Percentiles rank a stretch among this genome's conserved stretches.
Conservation (phyloP, 2,888 invertebrate genomes). For the Oligia latruncula region DNA sequence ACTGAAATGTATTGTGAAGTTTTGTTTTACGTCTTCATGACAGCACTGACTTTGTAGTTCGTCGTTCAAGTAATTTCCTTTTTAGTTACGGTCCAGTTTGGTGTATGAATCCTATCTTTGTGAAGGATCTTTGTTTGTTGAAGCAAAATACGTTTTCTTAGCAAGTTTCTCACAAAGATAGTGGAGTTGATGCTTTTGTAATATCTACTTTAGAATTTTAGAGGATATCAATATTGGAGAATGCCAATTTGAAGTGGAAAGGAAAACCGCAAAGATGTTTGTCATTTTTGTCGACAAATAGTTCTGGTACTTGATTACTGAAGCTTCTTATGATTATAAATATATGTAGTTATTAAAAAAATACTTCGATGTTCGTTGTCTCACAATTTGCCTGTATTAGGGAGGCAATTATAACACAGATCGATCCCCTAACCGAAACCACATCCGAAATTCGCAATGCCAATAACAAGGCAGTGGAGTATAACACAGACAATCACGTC, state of each 20-base stretch:
- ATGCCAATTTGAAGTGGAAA: conserved; percentile 3
- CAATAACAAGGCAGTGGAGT: conserved; percentile 74
- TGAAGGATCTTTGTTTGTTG: conserved; percentile 55
- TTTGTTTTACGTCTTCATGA: conserved; percentile 75
- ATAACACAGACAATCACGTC: conserved; percentile 79
- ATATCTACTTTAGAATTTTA: conserved; percentile 24
- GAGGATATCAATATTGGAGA: conserved; percentile 27
- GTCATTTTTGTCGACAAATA: not conserved
- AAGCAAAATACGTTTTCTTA: conserved; percentile 53
- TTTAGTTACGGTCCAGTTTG: conserved; percentile 60
- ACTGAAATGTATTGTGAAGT: conserved; percentile 77
- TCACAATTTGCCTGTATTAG: not conserved
- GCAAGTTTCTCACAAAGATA: conserved; percentile 22
- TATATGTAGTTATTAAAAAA: not conserved
- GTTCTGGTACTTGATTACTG: not conserved
- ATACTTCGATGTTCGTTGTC: fast-evolving
- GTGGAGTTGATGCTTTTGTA: conserved; percentile 28
- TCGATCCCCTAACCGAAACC: conserved; percentile 50
- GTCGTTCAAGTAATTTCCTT: conserved; percentile 69
- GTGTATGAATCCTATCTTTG: conserved; percentile 61
- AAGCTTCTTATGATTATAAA: not conserved
- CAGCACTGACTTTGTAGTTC: conserved; percentile 68
- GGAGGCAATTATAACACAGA: conserved; percentile 47
- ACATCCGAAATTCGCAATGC: conserved; percentile 64
- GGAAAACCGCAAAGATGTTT: not conserved